A percentile compares a stretch with the other conserved stretches of the same genome.
Evolutionary conservation across 2,113 vertebrate species (phyloP).

Genomic region (Dendropsophus ebraccatus): DNA sequence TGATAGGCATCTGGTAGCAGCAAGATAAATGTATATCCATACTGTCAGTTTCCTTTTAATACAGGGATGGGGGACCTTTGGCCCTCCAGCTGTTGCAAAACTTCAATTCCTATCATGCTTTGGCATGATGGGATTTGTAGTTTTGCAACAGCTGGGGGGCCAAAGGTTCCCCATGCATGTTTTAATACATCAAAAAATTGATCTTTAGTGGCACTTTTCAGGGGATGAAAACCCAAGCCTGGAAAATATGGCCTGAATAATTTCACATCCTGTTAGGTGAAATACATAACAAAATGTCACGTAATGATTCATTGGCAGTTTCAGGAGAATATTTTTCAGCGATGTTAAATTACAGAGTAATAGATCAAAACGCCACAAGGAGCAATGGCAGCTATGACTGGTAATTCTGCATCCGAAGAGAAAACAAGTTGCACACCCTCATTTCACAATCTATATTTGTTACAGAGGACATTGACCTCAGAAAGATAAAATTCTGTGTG

Average conservation of each 20-base stretch:
- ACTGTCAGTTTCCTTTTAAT: too few relatives aligned
- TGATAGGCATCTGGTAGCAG: too few relatives aligned
- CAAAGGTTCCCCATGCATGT: too few relatives aligned
- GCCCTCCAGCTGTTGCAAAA: too few relatives aligned
- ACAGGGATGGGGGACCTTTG: too few relatives aligned
- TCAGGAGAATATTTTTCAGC: background rate
- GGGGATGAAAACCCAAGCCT: background rate
- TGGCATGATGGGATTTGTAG: too few relatives aligned
- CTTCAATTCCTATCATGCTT: too few relatives aligned
- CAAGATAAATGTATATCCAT: too few relatives aligned
- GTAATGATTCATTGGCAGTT: background rate
- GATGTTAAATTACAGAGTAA: background rate
- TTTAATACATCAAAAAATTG: slow-evolving; percentile 18
- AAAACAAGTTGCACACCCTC: background rate
- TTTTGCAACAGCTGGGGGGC: too few relatives aligned
- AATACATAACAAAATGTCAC: background rate
- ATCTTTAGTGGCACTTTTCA: background rate
- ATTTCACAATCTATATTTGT: background rate
- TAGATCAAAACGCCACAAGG: background rate
- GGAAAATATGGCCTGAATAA: background rate
- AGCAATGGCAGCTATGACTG: background rate
- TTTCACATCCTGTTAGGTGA: background rate
- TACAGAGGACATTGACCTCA: background rate
- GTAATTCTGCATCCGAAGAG: background rate
- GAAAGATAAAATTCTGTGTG: background rate